These are phyloP conservation scores for Lobophora halterata DNA, from an alignment of 2,888 invertebrate genomes.

Conservation along the genomic window DNA sequence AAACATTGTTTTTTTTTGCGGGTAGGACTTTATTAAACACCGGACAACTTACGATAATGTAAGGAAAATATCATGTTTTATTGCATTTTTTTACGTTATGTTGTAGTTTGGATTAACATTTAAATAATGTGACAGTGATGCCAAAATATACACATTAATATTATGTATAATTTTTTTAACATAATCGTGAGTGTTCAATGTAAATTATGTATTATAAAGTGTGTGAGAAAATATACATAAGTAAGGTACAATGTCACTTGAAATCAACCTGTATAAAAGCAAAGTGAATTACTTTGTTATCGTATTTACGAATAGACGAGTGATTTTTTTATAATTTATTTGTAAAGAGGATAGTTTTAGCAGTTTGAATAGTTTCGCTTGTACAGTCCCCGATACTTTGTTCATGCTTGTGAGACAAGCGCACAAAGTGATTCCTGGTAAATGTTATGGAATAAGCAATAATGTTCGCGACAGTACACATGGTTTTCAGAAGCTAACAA, in stretches of 20 bases:
- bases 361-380: slow-evolving; percentile 35
- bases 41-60: slow-evolving; percentile 10
- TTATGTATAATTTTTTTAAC: slow-evolving; percentile 9
- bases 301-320: slow-evolving; percentile 72
- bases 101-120: slow-evolving; percentile 8
- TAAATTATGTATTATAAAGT: too few species aligned
- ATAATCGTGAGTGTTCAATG: slow-evolving; percentile 3
- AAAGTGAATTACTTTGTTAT: slow-evolving; percentile 56
- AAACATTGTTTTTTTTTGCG: slow-evolving; percentile 19
- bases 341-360: slow-evolving; percentile 58
- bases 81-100: slow-evolving; percentile 16
- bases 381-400: slow-evolving; percentile 49
- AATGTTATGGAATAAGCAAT: slow-evolving; percentile 64
- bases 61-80: slow-evolving; percentile 16
- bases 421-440: slow-evolving; percentile 65
- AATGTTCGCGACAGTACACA: slow-evolving; percentile 33
- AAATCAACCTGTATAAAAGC: slow-evolving; percentile 48
- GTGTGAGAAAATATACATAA: too few species aligned
- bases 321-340: slow-evolving; percentile 76
- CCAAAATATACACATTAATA: slow-evolving; percentile 18
- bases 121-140: slow-evolving; percentile 13
- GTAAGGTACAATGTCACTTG: too few species aligned
- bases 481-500: slow-evolving; percentile 25
- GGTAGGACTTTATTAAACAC: slow-evolving; percentile 4
- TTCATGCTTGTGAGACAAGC: slow-evolving; percentile 75